Conservation (phyloP, 2,888 invertebrate species). For the Exocentrus adspersus region DNA sequence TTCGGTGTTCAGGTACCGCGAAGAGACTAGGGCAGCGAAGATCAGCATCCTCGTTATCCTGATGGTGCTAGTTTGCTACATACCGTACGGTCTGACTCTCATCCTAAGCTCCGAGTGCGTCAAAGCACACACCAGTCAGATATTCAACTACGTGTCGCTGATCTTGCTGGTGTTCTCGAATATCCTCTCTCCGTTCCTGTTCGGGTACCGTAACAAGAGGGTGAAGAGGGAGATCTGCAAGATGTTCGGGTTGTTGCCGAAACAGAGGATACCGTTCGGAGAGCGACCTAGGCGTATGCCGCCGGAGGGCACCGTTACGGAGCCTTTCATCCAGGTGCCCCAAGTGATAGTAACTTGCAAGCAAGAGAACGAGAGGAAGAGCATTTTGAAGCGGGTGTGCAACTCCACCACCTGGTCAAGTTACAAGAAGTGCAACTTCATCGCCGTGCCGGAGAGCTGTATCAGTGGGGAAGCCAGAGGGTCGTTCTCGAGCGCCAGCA, state of each 20-base stretch:
- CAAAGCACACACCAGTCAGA: slow-evolving; percentile 57
- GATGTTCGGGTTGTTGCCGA: slow-evolving; percentile 60
- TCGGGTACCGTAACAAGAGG: slow-evolving; percentile 78
- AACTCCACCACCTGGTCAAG: slow-evolving; percentile 56
- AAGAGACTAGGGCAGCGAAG: slow-evolving; percentile 89
- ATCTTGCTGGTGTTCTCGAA: slow-evolving; percentile 71
- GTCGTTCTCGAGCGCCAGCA: slow-evolving; percentile 62
- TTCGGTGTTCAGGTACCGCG: slow-evolving; percentile 84
- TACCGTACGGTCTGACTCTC: slow-evolving; percentile 62
- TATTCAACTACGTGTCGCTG: slow-evolving; percentile 67
- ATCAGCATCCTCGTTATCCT: slow-evolving; percentile 83
- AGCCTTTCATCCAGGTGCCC: slow-evolving; percentile 50
- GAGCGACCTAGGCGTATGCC: slow-evolving; percentile 34
- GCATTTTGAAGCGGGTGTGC: slow-evolving; percentile 60
- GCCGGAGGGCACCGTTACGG: slow-evolving; percentile 38
- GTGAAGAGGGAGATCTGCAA: slow-evolving; percentile 69
- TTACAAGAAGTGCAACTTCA: slow-evolving; percentile 60
- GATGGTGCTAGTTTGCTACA: slow-evolving; percentile 69
- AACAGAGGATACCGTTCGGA: slow-evolving; percentile 24
- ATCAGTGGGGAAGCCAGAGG: slow-evolving; percentile 59
- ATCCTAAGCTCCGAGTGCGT: slow-evolving; percentile 55
- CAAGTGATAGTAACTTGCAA: slow-evolving; percentile 59
- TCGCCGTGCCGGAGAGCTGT: slow-evolving; percentile 61
- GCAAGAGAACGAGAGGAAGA: slow-evolving; percentile 55
- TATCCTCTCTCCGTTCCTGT: slow-evolving; percentile 77